Percentiles rank a stretch among this genome's conserved stretches.
Conservation (phyloP, 2,113 vertebrate genomes). For the Osmerus eperlanus region DNA sequence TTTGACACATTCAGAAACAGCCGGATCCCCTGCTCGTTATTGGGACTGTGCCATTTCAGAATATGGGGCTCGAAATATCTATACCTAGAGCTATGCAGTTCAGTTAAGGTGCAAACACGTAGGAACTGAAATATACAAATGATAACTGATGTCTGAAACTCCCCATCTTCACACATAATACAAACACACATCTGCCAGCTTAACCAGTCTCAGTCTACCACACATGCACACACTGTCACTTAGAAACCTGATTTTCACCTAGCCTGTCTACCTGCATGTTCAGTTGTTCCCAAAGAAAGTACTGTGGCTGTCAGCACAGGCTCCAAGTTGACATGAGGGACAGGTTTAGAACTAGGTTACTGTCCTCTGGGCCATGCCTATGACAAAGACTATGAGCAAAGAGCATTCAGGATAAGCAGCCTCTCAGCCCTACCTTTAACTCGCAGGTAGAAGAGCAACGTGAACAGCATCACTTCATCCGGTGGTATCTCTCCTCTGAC, state of each 20-base stretch:
- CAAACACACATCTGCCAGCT: neutral
- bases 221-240: neutral
- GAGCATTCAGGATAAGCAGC: neutral
- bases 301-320: neutral
- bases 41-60: too few relatives aligned
- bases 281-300: neutral
- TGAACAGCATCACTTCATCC: conserved; percentile 67
- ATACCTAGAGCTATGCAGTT: neutral
- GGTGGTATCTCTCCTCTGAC: conserved; percentile 3
- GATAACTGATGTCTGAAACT: too few relatives aligned
- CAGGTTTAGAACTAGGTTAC: neutral
- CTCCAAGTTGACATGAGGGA: neutral
- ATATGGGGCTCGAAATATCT: neutral
- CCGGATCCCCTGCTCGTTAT: too few relatives aligned
- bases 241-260: neutral
- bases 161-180: neutral
- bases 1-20: neutral
- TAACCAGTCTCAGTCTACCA: neutral
- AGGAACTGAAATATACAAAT: too few relatives aligned
- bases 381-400: neutral
- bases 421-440: conserved; percentile 66
- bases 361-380: neutral
- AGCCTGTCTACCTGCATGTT: conserved; percentile 1
- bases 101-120: too few relatives aligned
- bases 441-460: conserved; percentile 69